phyloP scores from a whole-genome alignment of 2,113 vertebrate species.

The Lycaon pictus region DNA sequence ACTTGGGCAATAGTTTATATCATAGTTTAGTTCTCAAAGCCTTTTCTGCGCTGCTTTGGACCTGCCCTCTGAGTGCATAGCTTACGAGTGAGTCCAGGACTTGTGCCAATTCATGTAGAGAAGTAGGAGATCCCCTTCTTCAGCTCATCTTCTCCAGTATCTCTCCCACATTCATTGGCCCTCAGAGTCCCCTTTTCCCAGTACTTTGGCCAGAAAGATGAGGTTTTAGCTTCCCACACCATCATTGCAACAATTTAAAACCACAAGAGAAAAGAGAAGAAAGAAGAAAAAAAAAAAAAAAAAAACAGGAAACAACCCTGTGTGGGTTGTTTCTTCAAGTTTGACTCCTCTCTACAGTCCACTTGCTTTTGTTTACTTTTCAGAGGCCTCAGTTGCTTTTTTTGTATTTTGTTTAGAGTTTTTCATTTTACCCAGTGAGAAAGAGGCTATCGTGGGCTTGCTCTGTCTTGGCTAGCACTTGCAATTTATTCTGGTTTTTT shows the following conservation, averaged over 20 bases:
- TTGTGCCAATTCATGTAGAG: background rate
- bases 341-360: constrained; percentile 55
- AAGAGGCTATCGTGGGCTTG: background rate
- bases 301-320: constrained; percentile 62
- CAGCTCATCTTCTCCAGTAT: background rate
- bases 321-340: constrained; percentile 21
- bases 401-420: constrained; percentile 42
- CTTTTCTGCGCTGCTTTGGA: background rate
- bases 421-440: background rate
- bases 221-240: background rate
- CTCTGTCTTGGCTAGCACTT: background rate
- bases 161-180: background rate
- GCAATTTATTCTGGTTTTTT: constrained; percentile 1
- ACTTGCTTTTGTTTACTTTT: constrained; percentile 70
- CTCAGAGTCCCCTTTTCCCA: background rate
- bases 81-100: background rate
- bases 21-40: background rate
- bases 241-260: background rate
- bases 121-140: constrained; percentile 13
- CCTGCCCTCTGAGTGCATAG: background rate
- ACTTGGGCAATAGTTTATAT: background rate
- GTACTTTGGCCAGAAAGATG: constrained; percentile 1
- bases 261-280: constrained; percentile 34
- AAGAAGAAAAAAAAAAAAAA: background rate
- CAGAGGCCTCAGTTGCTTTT: constrained; percentile 6